Conservation (phyloP, 2,888 invertebrate species). For the Eupithecia dodoneata region DNA sequence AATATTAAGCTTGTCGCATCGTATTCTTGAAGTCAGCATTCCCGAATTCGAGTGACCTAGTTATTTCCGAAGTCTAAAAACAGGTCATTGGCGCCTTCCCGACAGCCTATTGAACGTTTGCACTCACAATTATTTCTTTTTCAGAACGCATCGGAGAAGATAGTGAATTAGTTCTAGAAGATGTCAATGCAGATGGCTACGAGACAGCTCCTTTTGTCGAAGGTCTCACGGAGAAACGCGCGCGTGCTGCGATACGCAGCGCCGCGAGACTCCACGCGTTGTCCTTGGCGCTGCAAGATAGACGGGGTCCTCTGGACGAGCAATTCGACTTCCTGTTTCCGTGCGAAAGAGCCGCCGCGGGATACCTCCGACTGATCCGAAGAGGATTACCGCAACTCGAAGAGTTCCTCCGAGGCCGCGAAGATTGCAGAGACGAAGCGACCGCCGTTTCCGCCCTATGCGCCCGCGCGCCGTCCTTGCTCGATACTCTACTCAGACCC, state of each 20-base stretch:
- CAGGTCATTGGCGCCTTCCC: constrained; percentile 12
- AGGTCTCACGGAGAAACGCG: constrained; percentile 86
- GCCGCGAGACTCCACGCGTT: constrained; percentile 90
- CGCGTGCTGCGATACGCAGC: constrained; percentile 87
- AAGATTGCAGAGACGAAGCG: constrained; percentile 85
- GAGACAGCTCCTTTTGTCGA: constrained; percentile 87
- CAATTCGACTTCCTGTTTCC: constrained; percentile 88
- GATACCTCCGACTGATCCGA: constrained; percentile 90
- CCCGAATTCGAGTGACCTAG: constrained; percentile 12
- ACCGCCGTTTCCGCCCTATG: constrained; percentile 87
- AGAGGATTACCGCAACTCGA: constrained; percentile 90
- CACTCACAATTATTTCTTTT: constrained; percentile 1
- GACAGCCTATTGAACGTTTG: not conserved
- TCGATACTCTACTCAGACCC: constrained; percentile 88
- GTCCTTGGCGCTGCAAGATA: constrained; percentile 83
- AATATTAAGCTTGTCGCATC: not conserved
- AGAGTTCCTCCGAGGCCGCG: constrained; percentile 87
- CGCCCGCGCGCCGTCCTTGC: constrained; percentile 88
- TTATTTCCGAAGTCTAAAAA: constrained; percentile 15
- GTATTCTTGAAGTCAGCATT: not conserved
- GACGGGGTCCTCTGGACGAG: constrained; percentile 77
- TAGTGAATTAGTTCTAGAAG: constrained; percentile 89
- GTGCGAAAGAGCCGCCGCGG: constrained; percentile 90
- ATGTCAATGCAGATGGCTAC: constrained; percentile 87
- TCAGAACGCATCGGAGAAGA: constrained; percentile 80